Base-by-base conservation (phyloP, 1,140 invertebrate species). In the Drosophila carrolli region DNA sequence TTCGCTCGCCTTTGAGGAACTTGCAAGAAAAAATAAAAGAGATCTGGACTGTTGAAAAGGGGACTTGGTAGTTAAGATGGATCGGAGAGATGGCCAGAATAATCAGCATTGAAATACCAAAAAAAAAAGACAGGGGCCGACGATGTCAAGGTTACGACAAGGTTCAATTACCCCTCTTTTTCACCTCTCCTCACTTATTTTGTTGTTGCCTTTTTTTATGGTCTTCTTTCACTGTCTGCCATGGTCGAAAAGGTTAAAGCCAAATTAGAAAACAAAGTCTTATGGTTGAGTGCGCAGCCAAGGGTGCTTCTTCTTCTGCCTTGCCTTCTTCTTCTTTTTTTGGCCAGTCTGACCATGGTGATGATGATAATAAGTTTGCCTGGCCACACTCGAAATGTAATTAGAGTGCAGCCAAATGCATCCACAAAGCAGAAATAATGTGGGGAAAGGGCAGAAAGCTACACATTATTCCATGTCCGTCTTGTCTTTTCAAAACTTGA, bases 241-340 rank as follows among this genome's bases (percentile, higher is more conserved):
- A 46, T 75, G 73, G 79, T 76, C 74, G 72, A 81, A 78, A 82
- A 88, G 78, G 83, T 86, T 86, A 76, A 73, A 79, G 79, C 70
- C 83, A 83, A 86, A 86, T 88, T 82, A 76, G 75, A 83, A 82
- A 86, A 88, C 75, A 86, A 70, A 83, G 79, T 75, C 79, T 54
- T 76, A 88, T 89, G 83, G 76, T 88, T 89, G 79, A 76, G 66
- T 61, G 75, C 65, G 60, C 83, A 76, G 71, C 51, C 83, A 76
- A 88, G 82, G 85, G 41, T 55, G 47, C 40, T 62, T 60, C 50
- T 61, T 16, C 37, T 51, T 46, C 48, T 14, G 10, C 19, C 9
- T 3, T 40, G 57, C 38, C 63, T 40, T 37, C 19, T 58, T 50
- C 47, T 43, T 32, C 19, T 19, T 60, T 46, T 65, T 65, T 57